A percentile compares a stretch with the other conserved stretches of the same genome.
Conservation (phyloP, 2,797 vertebrate species). For the Bradypodion pumilum region DNA sequence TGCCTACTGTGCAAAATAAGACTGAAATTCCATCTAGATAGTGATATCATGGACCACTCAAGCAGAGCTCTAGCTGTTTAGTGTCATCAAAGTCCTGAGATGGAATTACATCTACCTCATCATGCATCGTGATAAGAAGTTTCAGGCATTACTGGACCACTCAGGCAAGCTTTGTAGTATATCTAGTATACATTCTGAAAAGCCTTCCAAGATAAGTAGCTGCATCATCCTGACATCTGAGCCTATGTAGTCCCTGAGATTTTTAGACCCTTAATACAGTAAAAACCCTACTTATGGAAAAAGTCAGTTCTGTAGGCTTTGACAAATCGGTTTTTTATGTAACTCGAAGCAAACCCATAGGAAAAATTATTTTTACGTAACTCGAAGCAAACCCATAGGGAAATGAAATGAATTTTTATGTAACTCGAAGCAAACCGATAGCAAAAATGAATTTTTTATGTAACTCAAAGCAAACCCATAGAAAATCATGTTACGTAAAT, state of each 20-base stretch:
- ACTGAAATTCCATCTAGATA: constrained; percentile 15
- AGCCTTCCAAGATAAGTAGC: constrained; percentile 19
- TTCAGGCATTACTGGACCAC: background rate
- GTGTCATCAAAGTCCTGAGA: constrained; percentile 25
- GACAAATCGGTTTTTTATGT: too few relatives aligned
- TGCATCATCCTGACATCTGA: background rate
- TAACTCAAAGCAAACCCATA: too few relatives aligned
- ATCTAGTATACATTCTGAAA: constrained; percentile 4
- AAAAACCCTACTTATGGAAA: too few relatives aligned
- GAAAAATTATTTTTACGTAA: too few relatives aligned
- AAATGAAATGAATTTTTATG: too few relatives aligned
- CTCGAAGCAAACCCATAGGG: too few relatives aligned
- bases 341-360: too few relatives aligned
- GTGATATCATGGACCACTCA: background rate
- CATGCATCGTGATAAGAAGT: background rate
- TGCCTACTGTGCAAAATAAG: constrained; percentile 1
- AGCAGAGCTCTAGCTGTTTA: constrained; percentile 28
- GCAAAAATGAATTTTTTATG: too few relatives aligned
- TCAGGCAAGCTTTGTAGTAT: constrained; percentile 6
- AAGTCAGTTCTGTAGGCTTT: too few relatives aligned
- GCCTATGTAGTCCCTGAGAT: background rate
- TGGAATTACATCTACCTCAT: constrained; percentile 20
- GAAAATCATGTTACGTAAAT: too few relatives aligned
- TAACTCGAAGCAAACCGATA: too few relatives aligned
- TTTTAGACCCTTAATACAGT: background rate